These are phyloP conservation scores for Eptatretus burgeri DNA, from an alignment of 2,113 vertebrate species.

Conservation along the genomic window DNA sequence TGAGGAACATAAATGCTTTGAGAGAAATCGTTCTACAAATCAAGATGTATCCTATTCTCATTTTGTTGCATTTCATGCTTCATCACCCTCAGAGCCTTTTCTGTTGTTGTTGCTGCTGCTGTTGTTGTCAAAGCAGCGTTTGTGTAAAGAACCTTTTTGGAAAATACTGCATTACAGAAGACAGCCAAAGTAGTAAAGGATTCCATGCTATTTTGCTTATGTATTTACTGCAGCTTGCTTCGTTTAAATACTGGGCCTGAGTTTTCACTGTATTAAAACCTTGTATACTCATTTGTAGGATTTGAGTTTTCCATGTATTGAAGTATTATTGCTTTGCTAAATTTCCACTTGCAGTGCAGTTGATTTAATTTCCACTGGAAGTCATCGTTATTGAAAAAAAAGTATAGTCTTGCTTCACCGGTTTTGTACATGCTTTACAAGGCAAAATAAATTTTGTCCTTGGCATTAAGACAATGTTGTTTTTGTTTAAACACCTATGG, in stretches of 20 bases:
- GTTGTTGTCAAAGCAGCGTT: too few relatives aligned
- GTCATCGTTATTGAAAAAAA: neutral
- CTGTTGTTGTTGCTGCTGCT: too few relatives aligned
- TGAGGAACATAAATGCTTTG: too few relatives aligned
- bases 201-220: neutral
- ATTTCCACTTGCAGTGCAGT: neutral
- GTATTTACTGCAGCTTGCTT: neutral
- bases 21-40: too few relatives aligned
- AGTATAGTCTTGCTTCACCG: slow-evolving; percentile 5
- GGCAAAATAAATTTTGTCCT: neutral
- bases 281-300: slow-evolving; percentile 3
- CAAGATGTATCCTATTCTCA: too few relatives aligned
- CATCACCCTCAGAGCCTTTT: too few relatives aligned
- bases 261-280: neutral
- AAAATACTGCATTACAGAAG: too few relatives aligned
- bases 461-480: too few relatives aligned
- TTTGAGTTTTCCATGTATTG: slow-evolving; percentile 3
- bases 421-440: slow-evolving; percentile 5
- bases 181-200: neutral
- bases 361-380: slow-evolving; percentile 1
- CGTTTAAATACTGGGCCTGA: neutral
- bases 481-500: too few relatives aligned
- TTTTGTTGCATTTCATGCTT: too few relatives aligned
- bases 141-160: too few relatives aligned
- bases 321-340: neutral